A percentile compares a stretch with the other conserved stretches of the same genome.
phyloP scores from a whole-genome alignment of 2,797 vertebrate species.

The Gymnoscopelus microlampas region DNA sequence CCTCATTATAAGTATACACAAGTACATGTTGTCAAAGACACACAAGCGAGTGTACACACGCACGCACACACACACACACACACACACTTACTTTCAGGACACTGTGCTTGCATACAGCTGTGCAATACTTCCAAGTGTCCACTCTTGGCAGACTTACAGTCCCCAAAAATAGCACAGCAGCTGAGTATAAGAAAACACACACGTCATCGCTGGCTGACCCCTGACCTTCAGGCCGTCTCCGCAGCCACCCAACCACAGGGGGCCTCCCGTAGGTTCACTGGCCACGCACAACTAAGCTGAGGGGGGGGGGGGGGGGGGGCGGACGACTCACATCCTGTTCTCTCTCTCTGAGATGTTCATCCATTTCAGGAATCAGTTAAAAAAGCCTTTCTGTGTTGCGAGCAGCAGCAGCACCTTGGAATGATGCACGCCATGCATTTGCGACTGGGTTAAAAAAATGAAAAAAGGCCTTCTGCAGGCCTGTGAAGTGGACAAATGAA shows the following conservation, averaged over 20 bases:
- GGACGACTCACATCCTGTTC: neutral
- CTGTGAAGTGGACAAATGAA: conserved; percentile 56
- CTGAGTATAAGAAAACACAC: too few relatives aligned
- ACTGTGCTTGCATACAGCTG: too few relatives aligned
- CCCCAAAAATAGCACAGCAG: too few relatives aligned
- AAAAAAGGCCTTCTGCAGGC: conserved; percentile 13
- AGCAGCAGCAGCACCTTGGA: neutral
- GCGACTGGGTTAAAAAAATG: too few relatives aligned
- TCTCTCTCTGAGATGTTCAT: neutral
- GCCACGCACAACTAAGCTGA: neutral
- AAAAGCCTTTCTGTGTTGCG: neutral
- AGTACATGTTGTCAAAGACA: conserved; percentile 39
- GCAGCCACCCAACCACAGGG: neutral
- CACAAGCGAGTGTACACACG: neutral
- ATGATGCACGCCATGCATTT: neutral
- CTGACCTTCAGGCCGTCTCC: neutral
- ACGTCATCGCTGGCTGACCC: neutral
- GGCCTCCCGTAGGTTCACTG: neutral
- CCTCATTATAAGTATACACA: conserved; percentile 60
- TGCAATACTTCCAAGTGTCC: too few relatives aligned
- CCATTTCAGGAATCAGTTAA: too few relatives aligned
- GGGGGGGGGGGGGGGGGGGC: too few relatives aligned
- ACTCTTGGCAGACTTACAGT: too few relatives aligned
- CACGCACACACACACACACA: neutral
- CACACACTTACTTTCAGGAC: neutral